Base-by-base conservation (phyloP, 2,113 vertebrate genomes). In the Dicerorhinus sumatrensis region DNA sequence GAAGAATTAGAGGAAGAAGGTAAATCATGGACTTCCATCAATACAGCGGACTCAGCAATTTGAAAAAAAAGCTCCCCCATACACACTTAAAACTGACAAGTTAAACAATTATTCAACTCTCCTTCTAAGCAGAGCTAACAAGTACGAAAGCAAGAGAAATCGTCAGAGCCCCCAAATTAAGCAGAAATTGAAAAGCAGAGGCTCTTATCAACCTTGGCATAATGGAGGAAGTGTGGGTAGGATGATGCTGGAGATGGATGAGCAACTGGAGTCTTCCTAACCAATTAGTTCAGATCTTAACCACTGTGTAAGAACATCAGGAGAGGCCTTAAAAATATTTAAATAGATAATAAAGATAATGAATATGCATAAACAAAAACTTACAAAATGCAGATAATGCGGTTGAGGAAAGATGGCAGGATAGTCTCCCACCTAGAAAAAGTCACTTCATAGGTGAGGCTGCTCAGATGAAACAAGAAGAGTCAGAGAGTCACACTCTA, bases 41-140 rank as follows among this genome's bases (percentile, higher is more conserved):
- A 25, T 21, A 83, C 1, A 70, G 29, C 8, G 48, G 51, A 87
- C 1, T 46, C 29, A 39, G 8, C 69, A 62, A 46, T 72, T 46
- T 65, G 18, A 51, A 17, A 27, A 31, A 25, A 27, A 67, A 36
- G 0, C 0, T 90, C 23, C 10, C 5, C 20, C 33, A 87, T 29
- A 96, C 90, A 90, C 7, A 86, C 4, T 82, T 63, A 60, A 89
- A 94, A 82, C 4, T 56, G 60, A 77, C 60, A 54, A 51, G 63
- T 17, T 80, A 77, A 84, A 33, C 73, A 77, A 54, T 27, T 60
- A 42, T 70, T 20, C 27, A 62, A 56, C 23, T 62, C 12, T 48
- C 36, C 7, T 79, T 92, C 79, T n/a, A 86, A 89, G 54, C 13
- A 17, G 21, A n/a, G 6, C 6, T 95, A 79, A 27, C 10, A 54